Evolutionary conservation across 2,113 vertebrate species (phyloP), one percentile per base, ranked within the genome.

Genomic region (Bothrops jararaca): DNA sequence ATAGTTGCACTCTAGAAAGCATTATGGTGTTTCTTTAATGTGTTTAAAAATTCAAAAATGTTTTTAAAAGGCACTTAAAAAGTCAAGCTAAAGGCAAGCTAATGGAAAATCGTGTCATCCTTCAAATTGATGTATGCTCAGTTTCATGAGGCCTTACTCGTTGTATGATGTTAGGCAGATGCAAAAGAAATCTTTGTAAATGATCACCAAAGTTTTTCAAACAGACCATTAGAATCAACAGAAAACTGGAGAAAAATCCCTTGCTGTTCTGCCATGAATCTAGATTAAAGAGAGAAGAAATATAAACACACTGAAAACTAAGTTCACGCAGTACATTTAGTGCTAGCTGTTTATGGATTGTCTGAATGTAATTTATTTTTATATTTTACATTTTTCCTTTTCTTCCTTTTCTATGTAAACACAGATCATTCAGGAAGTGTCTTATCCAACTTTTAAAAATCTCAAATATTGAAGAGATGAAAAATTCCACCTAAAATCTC

Each of bases 1-100:
- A 95, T 97, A 94, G 93, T 95, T 96, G 96, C 54, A 93, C 92
- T 96, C 95, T 96, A 95, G 97, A 97, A 97, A 97, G 96, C 97
- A 97, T 97, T 97, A 95, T 96, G 92, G 90, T 97, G 94, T 98
- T 98, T 97, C 95, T 97, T 96, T 97, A 97, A 97, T 97, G 97
- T 96, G 95, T 97, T 98, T 98, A 97, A 98, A 97, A 97, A 97
- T 97, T 97, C 96, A 97, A 96, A 97, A 97, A 97, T 97, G 97
- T 97, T 97, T 98, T 98, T 97, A 96, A 98, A 98, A 98, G 97
- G 96, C 97, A 98, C 97, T 98, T 98, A 95, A 97, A 98, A 97
- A 98, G 96, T 97, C 97, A 97, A 95, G 93, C 94, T 94, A 95
- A 97, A 98, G 94, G 97, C 97, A 94, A 94, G 94, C 96, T 98